Evolutionary conservation across 2,888 invertebrate genomes (phyloP).

Genomic region (Chorisops tibialis): DNA sequence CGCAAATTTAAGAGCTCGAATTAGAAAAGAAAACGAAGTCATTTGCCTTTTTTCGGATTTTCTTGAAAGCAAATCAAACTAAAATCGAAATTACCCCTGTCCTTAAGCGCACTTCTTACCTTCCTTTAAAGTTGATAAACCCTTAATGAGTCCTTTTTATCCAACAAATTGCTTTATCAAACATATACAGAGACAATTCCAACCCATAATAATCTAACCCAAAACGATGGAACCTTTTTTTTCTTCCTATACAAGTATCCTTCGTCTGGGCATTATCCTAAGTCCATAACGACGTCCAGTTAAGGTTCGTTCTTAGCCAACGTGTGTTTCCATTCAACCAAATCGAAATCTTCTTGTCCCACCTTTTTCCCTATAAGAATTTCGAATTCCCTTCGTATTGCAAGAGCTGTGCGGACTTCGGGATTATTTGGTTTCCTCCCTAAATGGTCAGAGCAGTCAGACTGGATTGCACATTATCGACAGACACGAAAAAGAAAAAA

Average conservation of each 20-base stretch:
- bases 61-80: too few relatives aligned
- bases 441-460: conserved; percentile 7
- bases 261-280: conserved; percentile 4
- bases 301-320: background rate
- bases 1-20: too few relatives aligned
- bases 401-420: background rate
- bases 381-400: background rate
- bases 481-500: conserved; percentile 6
- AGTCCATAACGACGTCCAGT: conserved; percentile 22
- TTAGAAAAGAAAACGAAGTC: too few relatives aligned
- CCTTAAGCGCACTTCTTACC: too few relatives aligned
- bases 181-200: background rate
- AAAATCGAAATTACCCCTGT: too few relatives aligned
- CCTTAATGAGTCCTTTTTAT: background rate
- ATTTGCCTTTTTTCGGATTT: too few relatives aligned
- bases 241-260: background rate
- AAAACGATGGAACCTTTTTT: background rate
- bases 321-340: background rate
- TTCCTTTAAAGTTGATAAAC: too few relatives aligned
- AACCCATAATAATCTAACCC: background rate
- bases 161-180: background rate
- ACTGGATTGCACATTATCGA: background rate
- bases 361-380: background rate
- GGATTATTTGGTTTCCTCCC: conserved; percentile 22
- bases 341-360: background rate